Conservation (phyloP, 92 coral and sea anemone species). For the Parazoanthus atlanticus region DNA sequence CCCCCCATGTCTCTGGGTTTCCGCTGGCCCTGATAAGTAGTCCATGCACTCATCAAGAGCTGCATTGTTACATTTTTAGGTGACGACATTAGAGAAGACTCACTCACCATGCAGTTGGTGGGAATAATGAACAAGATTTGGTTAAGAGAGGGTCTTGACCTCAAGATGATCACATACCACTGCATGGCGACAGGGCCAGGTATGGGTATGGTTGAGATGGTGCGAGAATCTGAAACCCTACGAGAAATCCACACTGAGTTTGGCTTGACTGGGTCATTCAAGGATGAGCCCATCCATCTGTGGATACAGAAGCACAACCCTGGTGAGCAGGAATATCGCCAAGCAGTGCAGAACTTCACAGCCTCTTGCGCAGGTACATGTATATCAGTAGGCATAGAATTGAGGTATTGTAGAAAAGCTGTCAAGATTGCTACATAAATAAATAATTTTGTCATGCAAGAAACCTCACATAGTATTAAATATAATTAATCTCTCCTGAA, state of each 20-base stretch:
- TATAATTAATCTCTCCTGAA: no score
- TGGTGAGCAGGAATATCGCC: slow-evolving; percentile 85
- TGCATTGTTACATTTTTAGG: slow-evolving; percentile 25
- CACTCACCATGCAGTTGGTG: slow-evolving; percentile 95
- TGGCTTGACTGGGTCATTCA: slow-evolving; percentile 95
- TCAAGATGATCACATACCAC: slow-evolving; percentile 94
- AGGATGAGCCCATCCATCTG: slow-evolving; percentile 91
- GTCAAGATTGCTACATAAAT: background rate
- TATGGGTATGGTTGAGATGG: slow-evolving; percentile 97
- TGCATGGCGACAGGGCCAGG: slow-evolving; percentile 96
- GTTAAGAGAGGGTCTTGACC: slow-evolving; percentile 95
- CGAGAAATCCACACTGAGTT: slow-evolving; percentile 98
- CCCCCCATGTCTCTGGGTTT: no score
- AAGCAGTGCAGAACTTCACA: slow-evolving; percentile 94
- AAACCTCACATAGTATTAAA: no score
- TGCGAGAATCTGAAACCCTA: slow-evolving; percentile 79
- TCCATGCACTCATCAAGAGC: background rate
- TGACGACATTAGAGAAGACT: slow-evolving; percentile 96
- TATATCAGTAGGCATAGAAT: background rate
- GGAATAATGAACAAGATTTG: slow-evolving; percentile 98
- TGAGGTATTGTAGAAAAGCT: background rate
- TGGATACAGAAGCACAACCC: slow-evolving; percentile 96
- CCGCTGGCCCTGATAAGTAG: no score
- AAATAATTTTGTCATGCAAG: no score
- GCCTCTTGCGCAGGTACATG: slow-evolving; percentile 83